These are phyloP conservation scores for Microtus richardsoni DNA, from an alignment of 2,113 vertebrate species.

Conservation along the genomic window DNA sequence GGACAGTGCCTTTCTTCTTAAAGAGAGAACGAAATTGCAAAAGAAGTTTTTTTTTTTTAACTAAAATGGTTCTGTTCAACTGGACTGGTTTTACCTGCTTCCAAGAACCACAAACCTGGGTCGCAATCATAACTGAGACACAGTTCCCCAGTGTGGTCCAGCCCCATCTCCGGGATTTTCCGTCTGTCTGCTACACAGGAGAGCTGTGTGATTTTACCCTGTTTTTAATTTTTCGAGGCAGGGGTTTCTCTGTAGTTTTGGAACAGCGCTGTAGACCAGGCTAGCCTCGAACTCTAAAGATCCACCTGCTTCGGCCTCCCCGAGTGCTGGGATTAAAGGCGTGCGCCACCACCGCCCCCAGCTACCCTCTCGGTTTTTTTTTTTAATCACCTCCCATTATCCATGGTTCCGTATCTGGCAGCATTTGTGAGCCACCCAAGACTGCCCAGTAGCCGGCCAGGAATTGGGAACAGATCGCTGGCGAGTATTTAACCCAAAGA, in stretches of 20 bases:
- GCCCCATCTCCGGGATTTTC: not conserved
- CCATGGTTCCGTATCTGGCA: not conserved
- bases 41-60: not conserved
- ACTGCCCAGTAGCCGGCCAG: not conserved
- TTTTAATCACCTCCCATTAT: not conserved
- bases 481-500: constrained; percentile 17
- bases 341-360: too few relatives aligned
- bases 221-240: too few relatives aligned
- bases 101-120: not conserved
- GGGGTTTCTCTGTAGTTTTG: too few relatives aligned
- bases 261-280: too few relatives aligned
- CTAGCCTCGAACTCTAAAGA: too few relatives aligned
- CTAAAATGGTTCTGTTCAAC: not conserved
- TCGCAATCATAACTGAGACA: not conserved
- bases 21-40: constrained; percentile 10
- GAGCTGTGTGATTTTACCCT: not conserved
- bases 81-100: not conserved
- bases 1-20: not conserved
- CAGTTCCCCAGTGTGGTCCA: not conserved
- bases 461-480: not conserved
- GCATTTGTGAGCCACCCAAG: not conserved
- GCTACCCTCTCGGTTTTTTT: not conserved
- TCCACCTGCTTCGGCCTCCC: too few relatives aligned
- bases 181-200: not conserved
- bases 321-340: too few relatives aligned